Conservation (phyloP, 2,888 invertebrate species). For the Hermodice carunculata region DNA sequence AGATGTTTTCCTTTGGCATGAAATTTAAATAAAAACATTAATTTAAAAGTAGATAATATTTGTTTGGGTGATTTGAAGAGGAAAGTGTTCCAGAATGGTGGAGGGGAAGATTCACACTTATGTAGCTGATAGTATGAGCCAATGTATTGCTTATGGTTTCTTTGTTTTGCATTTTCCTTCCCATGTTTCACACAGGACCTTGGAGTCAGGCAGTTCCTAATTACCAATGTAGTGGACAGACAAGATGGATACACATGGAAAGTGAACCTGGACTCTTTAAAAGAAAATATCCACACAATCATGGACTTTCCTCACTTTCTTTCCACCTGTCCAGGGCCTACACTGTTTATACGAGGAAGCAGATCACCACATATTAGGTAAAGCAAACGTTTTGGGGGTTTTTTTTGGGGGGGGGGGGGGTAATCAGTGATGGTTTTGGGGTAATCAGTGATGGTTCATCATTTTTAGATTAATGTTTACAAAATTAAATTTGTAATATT, state of each 20-base stretch:
- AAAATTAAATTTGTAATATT: not conserved
- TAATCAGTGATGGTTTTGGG: no score
- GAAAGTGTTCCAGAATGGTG: no score
- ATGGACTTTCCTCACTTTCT: slow-evolving; percentile 76
- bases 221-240: slow-evolving; percentile 85
- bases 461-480: not conserved
- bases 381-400: no score
- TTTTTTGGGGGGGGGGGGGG: no score
- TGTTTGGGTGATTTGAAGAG: no score
- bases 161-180: not conserved
- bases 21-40: no score
- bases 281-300: slow-evolving; percentile 77
- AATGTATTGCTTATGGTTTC: not conserved
- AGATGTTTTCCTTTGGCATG: no score
- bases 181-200: slow-evolving; percentile 73
- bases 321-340: slow-evolving; percentile 76
- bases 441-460: not conserved
- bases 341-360: slow-evolving; percentile 86
- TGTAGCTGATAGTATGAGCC: not conserved
- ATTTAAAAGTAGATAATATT: no score
- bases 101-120: no score
- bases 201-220: slow-evolving; percentile 80
- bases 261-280: slow-evolving; percentile 82
- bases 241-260: slow-evolving; percentile 79
- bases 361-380: slow-evolving; percentile 82